These are phyloP conservation scores for Piezodorus guildinii DNA, from an alignment of 1,140 invertebrate species.

Conservation along the genomic window DNA sequence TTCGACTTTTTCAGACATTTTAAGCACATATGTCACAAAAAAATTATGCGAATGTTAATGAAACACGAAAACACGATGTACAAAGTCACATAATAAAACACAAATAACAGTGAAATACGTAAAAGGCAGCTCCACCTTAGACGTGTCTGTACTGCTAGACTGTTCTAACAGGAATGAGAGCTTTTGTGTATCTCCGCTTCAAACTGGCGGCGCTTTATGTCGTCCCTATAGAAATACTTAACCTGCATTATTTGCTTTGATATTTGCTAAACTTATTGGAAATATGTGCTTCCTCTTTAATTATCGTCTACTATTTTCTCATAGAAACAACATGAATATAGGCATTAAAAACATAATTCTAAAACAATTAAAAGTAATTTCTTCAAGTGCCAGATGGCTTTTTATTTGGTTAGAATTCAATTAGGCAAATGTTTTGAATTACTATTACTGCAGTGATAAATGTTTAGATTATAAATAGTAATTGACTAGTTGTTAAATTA, in stretches of 20 bases:
- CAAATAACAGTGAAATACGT: not conserved
- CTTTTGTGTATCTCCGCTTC: conserved; percentile 1
- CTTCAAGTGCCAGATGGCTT: too few relatives aligned
- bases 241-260: conserved; percentile 13
- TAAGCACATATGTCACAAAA: conserved; percentile 1
- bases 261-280: too few relatives aligned
- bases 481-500: too few relatives aligned
- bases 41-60: not conserved
- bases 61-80: not conserved
- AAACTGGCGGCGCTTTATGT: conserved; percentile 4
- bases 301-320: too few relatives aligned
- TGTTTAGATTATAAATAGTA: too few relatives aligned
- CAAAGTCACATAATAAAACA: not conserved
- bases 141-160: not conserved
- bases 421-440: too few relatives aligned
- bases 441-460: too few relatives aligned
- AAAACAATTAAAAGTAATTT: too few relatives aligned
- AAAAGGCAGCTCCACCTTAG: not conserved
- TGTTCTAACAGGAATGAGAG: conserved; percentile 7
- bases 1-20: conserved; percentile 11
- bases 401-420: too few relatives aligned
- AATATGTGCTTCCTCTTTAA: too few relatives aligned
- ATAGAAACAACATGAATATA: too few relatives aligned
- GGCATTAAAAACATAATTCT: too few relatives aligned
- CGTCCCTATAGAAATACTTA: conserved; percentile 14